Evolutionary conservation across 2,888 invertebrate species (phyloP), one percentile per base, ranked within the genome.

Genomic region (Frankliniella intonsa): DNA sequence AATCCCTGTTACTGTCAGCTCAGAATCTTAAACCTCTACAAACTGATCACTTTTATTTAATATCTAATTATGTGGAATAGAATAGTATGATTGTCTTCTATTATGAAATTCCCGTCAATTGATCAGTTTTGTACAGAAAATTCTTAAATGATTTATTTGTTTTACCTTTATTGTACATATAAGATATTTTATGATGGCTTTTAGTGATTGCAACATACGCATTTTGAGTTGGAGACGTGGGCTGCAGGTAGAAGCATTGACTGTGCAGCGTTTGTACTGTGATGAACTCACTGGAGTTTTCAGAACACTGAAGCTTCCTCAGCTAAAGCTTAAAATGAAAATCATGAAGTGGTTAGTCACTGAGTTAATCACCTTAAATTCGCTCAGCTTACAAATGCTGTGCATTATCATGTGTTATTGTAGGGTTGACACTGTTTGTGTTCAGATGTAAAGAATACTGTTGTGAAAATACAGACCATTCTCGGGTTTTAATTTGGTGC

Each of bases 171-270:
- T 76, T 76, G 69, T 76, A 76, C 22, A 76, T 76, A 76, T 76
- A 76, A 76, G 69, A 76, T 76, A 76, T 76, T 76, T 76, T 76
- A 76, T 76, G 69, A 25, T 76, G 69, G 69, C 69, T 76, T 76
- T 76, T 76, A 76, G 69, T 25, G 69, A 76, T 76, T 76, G 69
- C 69, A 22, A 76, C 12, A 25, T 12, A 76, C 12, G 25, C 69
- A 11, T 76, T 76, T 76, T 76, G 25, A 76, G 69, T 76, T 76
- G 12, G 25, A 76, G 12, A 10, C 25, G 69, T 76, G 25, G 25
- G 22, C 69, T 76, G 69, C 69, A 76, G 25, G 25, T 25, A 10
- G 55, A 7, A 55, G 25, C 25, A 76, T 76, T 76, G 69, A 25
- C 69, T 76, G 22, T 76, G 69, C 25, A 76, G 69, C 69, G 25